Base-by-base conservation (phyloP, 2,797 vertebrate species). In the Cetoscarus ocellatus region DNA sequence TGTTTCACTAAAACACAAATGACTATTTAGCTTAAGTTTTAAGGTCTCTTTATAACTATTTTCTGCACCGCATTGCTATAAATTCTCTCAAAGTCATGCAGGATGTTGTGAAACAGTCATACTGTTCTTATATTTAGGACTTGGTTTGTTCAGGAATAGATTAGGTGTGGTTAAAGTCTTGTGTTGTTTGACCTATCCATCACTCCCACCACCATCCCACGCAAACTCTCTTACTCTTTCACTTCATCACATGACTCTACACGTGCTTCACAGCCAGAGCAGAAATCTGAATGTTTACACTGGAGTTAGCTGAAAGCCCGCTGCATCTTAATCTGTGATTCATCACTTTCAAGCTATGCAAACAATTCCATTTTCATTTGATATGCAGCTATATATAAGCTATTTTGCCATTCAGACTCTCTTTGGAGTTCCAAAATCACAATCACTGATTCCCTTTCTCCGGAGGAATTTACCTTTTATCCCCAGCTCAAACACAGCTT, bases 91-190 rank as follows among this genome's bases (percentile, higher is more conserved):
- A 49, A 49, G 47, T 19, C 18, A 50, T 3, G 10, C 11, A 12
- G 18, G 7, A 27, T 50, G 18, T 50, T 50, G 18, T 50, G 18
- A 50, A 50, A 50, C 19, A 50, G 49, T 27, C 18, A 50, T 19
- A 50, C 18, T 50, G 49, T 27, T 27, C 10, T 50, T 18, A 49
- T 19, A 50, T 50, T 50, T 50, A 10, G 19, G 12, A 13, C 49
- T 3, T 9, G 47, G 17, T 51, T 34, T 34, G 19, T 51, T 51
- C 18, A 51, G 27, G 11, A 34, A 34, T 11, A 51, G 19, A 51
- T 34, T 18, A 51, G 50, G 50, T 51, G 50, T 51, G 50, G 50
- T 51, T 51, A 27, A 12, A 51, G 50, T 51, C 50, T 14, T 14
- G 6, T 51, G 50, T 35, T 51, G 19, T 51, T 51, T 51, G 50